These are phyloP conservation scores for Nowickia ferox DNA, from an alignment of 2,888 invertebrate genomes.

Conservation along the genomic window DNA sequence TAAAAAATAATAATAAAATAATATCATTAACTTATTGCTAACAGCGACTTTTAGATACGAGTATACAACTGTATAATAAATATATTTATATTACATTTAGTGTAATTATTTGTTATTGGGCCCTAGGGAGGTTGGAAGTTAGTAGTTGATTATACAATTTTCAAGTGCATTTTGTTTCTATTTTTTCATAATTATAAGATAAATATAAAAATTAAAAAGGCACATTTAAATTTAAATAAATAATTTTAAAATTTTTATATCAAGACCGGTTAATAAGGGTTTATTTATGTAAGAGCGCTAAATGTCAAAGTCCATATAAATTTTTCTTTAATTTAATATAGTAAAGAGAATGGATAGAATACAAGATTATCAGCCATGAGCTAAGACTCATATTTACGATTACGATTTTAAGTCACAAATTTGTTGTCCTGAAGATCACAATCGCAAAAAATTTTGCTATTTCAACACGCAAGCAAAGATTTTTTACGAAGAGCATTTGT, in stretches of 20 bases:
- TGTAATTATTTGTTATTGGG: slow-evolving; percentile 29
- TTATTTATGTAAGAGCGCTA: no score
- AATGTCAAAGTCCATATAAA: no score
- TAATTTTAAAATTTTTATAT: background rate
- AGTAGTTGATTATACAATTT: background rate
- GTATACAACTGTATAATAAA: background rate
- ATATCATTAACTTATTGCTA: slow-evolving; percentile 36
- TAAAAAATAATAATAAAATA: slow-evolving; percentile 15
- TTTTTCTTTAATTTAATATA: no score
- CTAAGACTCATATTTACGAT: no score
- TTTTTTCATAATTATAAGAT: background rate
- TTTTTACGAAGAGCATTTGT: no score
- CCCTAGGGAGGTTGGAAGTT: slow-evolving; percentile 21
- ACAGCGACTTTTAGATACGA: background rate
- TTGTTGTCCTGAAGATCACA: no score
- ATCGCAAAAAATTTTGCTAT: no score
- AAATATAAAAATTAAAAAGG: slow-evolving; percentile 19
- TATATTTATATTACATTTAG: slow-evolving; percentile 5
- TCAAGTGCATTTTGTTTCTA: slow-evolving; percentile 1
- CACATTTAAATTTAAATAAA: slow-evolving; percentile 24
- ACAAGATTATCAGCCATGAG: no score
- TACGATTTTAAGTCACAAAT: no score
- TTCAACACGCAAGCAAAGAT: no score
- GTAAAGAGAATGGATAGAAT: no score
- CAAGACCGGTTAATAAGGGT: background rate